Percentiles rank a stretch among this genome's conserved stretches.
Conservation (phyloP, 2,113 vertebrate species). For the Clinocottus analis region DNA sequence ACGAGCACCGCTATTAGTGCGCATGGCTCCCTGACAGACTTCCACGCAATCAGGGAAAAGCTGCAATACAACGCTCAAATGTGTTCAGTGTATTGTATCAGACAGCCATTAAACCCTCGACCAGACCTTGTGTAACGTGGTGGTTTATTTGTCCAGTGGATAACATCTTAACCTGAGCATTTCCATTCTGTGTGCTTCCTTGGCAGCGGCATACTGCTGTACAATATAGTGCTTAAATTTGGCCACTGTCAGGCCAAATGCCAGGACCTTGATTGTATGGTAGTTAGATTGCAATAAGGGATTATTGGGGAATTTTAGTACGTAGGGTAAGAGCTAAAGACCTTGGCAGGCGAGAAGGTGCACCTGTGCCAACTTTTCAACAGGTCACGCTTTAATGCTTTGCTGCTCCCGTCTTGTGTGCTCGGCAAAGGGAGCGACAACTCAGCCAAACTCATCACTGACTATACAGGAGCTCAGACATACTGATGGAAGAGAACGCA, state of each 20-base stretch:
- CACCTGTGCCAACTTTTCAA: conserved; percentile 61
- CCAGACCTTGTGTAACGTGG: not conserved
- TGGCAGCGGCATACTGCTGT: conserved; percentile 15
- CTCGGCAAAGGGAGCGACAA: conserved; percentile 11
- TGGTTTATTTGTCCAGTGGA: conserved; percentile 6
- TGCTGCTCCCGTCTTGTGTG: conserved; percentile 23
- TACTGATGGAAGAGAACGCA: not conserved
- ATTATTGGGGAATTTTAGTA: conserved; percentile 66
- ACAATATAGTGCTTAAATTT: conserved; percentile 43
- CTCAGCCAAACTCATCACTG: conserved; percentile 25
- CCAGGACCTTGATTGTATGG: conserved; percentile 49
- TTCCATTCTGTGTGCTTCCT: conserved; percentile 41
- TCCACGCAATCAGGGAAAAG: not conserved
- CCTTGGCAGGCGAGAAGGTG: conserved; percentile 50
- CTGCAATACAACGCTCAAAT: not conserved
- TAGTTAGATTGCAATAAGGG: conserved; percentile 53
- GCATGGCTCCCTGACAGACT: not conserved
- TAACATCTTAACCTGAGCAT: conserved; percentile 18
- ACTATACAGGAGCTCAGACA: conserved; percentile 9
- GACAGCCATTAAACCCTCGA: not conserved
- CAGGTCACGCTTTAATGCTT: conserved; percentile 45
- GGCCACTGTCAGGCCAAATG: conserved; percentile 23
- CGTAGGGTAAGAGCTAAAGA: conserved; percentile 54
- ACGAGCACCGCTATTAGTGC: not conserved
- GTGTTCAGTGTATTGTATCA: not conserved